A percentile compares a stretch with the other conserved stretches of the same genome.
phyloP scores from a whole-genome alignment of 2,113 vertebrate species.

The Chaetops frenatus region DNA sequence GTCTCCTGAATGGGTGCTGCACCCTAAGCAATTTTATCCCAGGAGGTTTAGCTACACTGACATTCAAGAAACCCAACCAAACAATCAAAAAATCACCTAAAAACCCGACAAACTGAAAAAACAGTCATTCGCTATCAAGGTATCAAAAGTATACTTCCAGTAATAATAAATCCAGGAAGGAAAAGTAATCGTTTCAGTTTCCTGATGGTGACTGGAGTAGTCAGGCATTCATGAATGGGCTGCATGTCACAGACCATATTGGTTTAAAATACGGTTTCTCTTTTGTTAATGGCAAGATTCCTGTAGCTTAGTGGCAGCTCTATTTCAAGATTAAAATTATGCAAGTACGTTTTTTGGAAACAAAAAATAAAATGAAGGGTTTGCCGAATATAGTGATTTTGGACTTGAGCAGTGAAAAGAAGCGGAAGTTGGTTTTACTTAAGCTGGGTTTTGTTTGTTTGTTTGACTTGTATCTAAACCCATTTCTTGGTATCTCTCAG shows the following conservation, averaged over 20 bases:
- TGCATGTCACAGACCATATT: not conserved
- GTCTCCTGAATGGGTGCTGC: not conserved
- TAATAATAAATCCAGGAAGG: not conserved
- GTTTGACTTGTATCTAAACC: not conserved
- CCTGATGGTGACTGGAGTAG: not conserved
- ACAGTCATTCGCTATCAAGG: not conserved
- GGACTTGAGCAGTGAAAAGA: not conserved
- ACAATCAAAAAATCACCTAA: not conserved
- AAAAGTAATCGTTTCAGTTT: not conserved
- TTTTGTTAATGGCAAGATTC: not conserved
- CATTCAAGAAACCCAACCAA: not conserved
- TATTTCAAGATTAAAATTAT: not conserved
- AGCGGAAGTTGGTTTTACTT: not conserved
- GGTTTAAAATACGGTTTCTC: not conserved
- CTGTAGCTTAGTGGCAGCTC: not conserved
- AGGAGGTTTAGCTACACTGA: not conserved
- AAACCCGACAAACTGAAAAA: accelerated
- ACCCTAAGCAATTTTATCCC: not conserved
- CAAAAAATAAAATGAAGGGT: not conserved
- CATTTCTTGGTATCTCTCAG: not conserved
- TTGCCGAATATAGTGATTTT: not conserved
- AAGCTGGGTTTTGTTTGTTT: not conserved
- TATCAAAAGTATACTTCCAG: not conserved
- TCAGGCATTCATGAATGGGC: not conserved
- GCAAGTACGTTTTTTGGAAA: not conserved